A percentile compares a stretch with the other conserved stretches of the same genome.
Evolutionary conservation across 92 coral and sea anemone genomes (phyloP).

Genomic region (Parazoanthus darwini): DNA sequence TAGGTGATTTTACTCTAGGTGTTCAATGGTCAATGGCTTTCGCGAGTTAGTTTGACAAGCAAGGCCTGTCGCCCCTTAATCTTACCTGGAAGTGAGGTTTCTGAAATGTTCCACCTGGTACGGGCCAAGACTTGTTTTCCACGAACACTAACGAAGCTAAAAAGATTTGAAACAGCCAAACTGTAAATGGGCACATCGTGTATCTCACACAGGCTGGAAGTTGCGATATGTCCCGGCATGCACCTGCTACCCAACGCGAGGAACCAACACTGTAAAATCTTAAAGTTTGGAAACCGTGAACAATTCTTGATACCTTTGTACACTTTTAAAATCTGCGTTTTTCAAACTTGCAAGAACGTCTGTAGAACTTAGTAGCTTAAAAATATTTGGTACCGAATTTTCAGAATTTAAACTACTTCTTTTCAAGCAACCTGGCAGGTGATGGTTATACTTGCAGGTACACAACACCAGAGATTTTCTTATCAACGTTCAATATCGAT

Average conservation of each 20-base stretch:
- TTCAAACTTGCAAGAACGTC: background rate
- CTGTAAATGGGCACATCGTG: background rate
- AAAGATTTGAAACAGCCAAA: background rate
- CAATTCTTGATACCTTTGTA: background rate
- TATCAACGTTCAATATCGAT: too few relatives aligned
- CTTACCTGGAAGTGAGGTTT: constrained; percentile 91
- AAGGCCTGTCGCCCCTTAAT: background rate
- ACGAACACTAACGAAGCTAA: background rate
- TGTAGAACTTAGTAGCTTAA: too few relatives aligned
- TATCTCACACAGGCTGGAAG: background rate
- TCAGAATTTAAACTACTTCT: background rate
- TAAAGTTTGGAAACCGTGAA: background rate
- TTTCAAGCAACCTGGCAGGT: background rate
- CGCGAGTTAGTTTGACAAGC: too few relatives aligned
- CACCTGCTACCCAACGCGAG: background rate
- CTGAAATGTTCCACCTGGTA: constrained; percentile 57
- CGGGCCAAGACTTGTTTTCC: background rate
- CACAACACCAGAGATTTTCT: background rate
- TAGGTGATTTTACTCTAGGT: too few relatives aligned
- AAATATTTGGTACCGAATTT: too few relatives aligned
- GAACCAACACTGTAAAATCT: background rate
- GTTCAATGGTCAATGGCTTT: too few relatives aligned
- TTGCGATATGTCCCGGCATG: background rate
- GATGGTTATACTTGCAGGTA: background rate
- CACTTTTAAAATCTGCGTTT: too few relatives aligned